Conservation (phyloP, 2,888 invertebrate species). For the Trachelus stipa region DNA sequence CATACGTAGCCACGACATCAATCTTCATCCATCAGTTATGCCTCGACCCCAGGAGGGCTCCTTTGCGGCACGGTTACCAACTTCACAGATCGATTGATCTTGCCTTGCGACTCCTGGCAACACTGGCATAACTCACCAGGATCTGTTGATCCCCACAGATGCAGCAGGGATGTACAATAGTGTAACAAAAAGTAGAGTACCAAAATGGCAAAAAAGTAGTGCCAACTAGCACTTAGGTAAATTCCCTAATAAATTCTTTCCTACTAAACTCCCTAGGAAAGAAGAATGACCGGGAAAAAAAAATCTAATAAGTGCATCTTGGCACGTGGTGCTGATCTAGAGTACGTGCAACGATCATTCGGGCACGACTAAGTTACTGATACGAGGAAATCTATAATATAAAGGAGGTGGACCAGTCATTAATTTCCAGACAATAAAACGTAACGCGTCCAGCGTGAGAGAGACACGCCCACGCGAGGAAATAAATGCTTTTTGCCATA, state of each 20-base stretch:
- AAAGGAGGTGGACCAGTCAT: slow-evolving; percentile 43
- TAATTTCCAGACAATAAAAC: slow-evolving; percentile 62
- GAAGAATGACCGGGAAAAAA: neutral
- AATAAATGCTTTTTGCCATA: slow-evolving; percentile 55
- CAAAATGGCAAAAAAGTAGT: neutral
- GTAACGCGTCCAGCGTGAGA: slow-evolving; percentile 57
- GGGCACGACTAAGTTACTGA: neutral
- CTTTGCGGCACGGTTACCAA: slow-evolving; percentile 37
- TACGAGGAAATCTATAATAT: neutral
- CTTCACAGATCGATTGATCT: slow-evolving; percentile 37
- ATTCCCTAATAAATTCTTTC: no score
- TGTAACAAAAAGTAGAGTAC: neutral
- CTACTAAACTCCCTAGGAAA: neutral
- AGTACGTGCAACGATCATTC: neutral
- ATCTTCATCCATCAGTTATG: slow-evolving; percentile 62
- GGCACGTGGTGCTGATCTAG: neutral
- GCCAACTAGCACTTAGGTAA: no score
- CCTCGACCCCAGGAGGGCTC: slow-evolving; percentile 26
- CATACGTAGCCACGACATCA: slow-evolving; percentile 41
- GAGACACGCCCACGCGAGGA: slow-evolving; percentile 58
- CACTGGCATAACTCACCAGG: slow-evolving; percentile 1
- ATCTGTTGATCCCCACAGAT: neutral
- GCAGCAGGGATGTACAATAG: neutral
- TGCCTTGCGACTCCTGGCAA: slow-evolving; percentile 19
- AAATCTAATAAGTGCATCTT: neutral